Conservation (phyloP, 2,888 invertebrate species). For the Noctua janthina region DNA sequence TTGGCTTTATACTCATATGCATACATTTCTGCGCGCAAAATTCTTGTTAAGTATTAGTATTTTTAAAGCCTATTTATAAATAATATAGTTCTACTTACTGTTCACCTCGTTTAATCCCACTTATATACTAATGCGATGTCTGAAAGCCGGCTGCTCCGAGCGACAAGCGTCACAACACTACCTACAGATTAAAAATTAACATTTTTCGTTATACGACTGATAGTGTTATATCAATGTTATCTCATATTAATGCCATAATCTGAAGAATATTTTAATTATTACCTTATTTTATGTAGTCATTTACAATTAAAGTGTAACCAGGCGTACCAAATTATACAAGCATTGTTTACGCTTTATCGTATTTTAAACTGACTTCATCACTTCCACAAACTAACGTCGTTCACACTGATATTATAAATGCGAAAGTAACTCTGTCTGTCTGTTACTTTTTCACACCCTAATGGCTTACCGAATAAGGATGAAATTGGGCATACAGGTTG, state of each 20-base stretch:
- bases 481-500: background rate
- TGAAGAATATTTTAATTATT: constrained; percentile 13
- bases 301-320: background rate
- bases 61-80: background rate
- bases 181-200: constrained; percentile 43
- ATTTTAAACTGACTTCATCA: background rate
- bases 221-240: constrained; percentile 25
- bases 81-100: constrained; percentile 30
- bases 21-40: too few relatives aligned
- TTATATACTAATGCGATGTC: background rate
- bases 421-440: background rate
- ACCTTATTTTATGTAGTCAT: background rate
- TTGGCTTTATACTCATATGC: too few relatives aligned
- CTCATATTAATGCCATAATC: constrained; percentile 26
- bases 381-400: background rate
- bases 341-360: too few relatives aligned
- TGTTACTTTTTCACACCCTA: background rate
- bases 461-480: background rate
- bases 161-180: constrained; percentile 39
- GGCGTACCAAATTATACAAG: background rate
- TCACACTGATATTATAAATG: background rate
- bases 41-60: background rate
- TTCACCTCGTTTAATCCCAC: background rate
- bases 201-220: constrained; percentile 7
- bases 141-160: constrained; percentile 24